Conservation (phyloP, 1,140 invertebrate genomes). For the Apis laboriosa region DNA sequence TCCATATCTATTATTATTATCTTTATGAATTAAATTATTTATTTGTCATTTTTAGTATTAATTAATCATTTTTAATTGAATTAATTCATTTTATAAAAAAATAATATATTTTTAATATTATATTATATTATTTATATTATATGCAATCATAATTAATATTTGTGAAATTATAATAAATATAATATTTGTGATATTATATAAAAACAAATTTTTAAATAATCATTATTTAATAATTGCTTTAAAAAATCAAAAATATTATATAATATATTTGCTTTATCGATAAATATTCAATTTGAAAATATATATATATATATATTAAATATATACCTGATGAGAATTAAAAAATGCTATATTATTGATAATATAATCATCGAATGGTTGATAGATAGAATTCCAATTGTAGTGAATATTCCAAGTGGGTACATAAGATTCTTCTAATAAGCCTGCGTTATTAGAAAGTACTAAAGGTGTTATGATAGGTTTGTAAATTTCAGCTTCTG, state of each 20-base stretch:
- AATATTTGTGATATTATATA: no score
- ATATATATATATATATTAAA: not conserved
- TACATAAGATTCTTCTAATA: conserved; percentile 52
- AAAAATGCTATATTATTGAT: conserved; percentile 64
- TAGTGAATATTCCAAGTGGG: conserved; percentile 64
- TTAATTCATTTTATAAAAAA: not conserved
- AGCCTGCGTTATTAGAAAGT: conserved; percentile 55
- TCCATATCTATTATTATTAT: not conserved
- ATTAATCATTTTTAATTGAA: not conserved
- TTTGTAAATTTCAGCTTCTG: conserved; percentile 61
- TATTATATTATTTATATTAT: no score
- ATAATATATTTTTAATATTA: not conserved
- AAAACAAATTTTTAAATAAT: no score
- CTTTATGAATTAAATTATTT: not conserved
- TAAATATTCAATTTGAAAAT: not conserved
- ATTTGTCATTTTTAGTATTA: not conserved
- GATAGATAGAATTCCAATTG: conserved; percentile 68
- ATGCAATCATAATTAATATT: no score
- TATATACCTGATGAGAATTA: conserved; percentile 68
- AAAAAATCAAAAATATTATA: no score
- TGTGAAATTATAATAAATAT: no score
- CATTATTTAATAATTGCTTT: no score
- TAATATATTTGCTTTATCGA: no score
- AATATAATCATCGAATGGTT: conserved; percentile 62
- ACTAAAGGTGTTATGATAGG: conserved; percentile 67